Conservation (phyloP, 2,888 invertebrate genomes). For the Corythucha ciliata region DNA sequence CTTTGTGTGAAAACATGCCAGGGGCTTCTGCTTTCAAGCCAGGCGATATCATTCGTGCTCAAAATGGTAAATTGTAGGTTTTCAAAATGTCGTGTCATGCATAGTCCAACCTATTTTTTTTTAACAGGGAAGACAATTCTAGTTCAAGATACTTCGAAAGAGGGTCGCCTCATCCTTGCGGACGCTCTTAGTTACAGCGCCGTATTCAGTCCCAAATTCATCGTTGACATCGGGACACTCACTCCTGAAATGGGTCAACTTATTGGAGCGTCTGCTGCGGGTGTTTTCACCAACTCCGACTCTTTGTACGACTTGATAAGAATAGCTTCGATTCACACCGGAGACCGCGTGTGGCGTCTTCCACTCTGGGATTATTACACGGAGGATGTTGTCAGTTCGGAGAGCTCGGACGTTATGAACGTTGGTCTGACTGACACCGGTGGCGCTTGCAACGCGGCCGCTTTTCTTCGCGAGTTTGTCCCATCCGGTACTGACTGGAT, state of each 20-base stretch:
- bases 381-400: conserved; percentile 23
- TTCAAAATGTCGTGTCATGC: too few species aligned
- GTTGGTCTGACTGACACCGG: conserved; percentile 27
- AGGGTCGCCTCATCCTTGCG: conserved; percentile 67
- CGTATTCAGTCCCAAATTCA: conserved; percentile 59
- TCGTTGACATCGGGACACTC: conserved; percentile 70
- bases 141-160: conserved; percentile 66
- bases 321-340: conserved; percentile 59
- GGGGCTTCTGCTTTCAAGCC: conserved; percentile 66
- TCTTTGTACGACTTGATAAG: conserved; percentile 57
- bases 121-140: conserved; percentile 57
- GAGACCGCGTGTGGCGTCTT: conserved; percentile 75
- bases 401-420: conserved; percentile 26
- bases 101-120: too few species aligned
- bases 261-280: conserved; percentile 58
- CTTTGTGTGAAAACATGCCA: conserved; percentile 72
- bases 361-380: conserved; percentile 47
- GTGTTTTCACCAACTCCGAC: conserved; percentile 64
- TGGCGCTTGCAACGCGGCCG: conserved; percentile 64
- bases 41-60: conserved; percentile 65
- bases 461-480: conserved; percentile 62
- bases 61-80: conserved; percentile 60
- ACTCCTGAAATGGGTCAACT: conserved; percentile 58
- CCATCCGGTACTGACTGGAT: conserved; percentile 61
- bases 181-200: conserved; percentile 73